Conservation (phyloP, 2,888 invertebrate species). For the Drosophila flavopinicola region DNA sequence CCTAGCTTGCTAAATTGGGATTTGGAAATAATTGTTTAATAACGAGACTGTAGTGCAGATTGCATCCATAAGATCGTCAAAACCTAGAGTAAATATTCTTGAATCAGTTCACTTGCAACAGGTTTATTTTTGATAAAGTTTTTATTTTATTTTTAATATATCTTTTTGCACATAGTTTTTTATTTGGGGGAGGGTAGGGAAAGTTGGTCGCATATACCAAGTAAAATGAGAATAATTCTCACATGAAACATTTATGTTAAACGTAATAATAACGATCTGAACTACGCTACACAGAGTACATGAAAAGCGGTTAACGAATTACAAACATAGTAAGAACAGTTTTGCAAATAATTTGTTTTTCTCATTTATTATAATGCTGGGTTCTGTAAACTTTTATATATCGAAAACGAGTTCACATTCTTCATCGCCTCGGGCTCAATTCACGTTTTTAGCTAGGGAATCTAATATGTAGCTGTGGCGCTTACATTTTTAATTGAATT, state of each 20-base stretch:
- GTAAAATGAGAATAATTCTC: slow-evolving; percentile 48
- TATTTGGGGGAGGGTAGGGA: neutral
- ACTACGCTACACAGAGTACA: slow-evolving; percentile 44
- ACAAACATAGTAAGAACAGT: slow-evolving; percentile 3
- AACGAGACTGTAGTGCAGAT: too few relatives aligned
- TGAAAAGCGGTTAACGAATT: slow-evolving; percentile 34
- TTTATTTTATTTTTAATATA: slow-evolving; percentile 47
- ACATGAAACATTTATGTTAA: slow-evolving; percentile 46
- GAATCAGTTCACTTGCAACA: too few relatives aligned
- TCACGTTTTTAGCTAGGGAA: slow-evolving; percentile 51
- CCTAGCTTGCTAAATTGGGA: too few relatives aligned
- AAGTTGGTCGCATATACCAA: slow-evolving; percentile 42
- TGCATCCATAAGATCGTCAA: too few relatives aligned
- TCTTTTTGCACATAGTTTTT: slow-evolving; percentile 30
- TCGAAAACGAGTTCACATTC: slow-evolving; percentile 22
- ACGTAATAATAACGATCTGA: slow-evolving; percentile 45
- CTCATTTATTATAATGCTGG: slow-evolving; percentile 36
- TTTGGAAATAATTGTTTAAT: too few relatives aligned
- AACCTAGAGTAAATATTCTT: too few relatives aligned
- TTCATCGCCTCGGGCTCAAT: slow-evolving; percentile 43
- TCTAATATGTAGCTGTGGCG: slow-evolving; percentile 21
- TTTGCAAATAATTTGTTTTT: slow-evolving; percentile 11
- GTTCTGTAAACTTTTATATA: slow-evolving; percentile 23
- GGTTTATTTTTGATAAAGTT: slow-evolving; percentile 32
- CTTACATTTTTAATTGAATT: slow-evolving; percentile 59